Base-by-base conservation (phyloP, 2,888 invertebrate genomes). In the Lithophane semibrunnea region DNA sequence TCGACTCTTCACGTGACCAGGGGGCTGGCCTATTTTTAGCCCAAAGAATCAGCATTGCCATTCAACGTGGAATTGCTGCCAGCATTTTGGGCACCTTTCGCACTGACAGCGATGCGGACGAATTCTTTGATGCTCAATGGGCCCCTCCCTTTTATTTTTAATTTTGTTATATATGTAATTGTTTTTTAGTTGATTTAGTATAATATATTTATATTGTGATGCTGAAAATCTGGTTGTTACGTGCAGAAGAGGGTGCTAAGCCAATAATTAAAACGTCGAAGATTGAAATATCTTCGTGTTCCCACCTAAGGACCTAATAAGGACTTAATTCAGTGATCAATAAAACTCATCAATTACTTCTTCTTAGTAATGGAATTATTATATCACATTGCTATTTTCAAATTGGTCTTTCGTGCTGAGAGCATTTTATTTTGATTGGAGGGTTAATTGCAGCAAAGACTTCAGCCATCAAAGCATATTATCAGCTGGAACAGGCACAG, bases 371-470 rank as follows among this genome's bases (percentile, higher is more conserved):
- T 18, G 16, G 4, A 0, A 24, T 52, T 52, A 0, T 70, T 49
- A 42, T 37, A 29, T 5, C 10, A n/a, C 18, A 12, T 75, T 12
- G n/a, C 24, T 24, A 47, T 16, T 63, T 54, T 52, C 7, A 16
- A 56, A 75, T 75, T 29, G 37, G 13, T 64, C 8, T 64, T 24
- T 64, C 76, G 76, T 76, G 56, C 21, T 64, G 24, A 47, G 8
- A 37, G 47, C 49, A 56, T 47, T 63, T 54, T 44, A 37, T 16
- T 54, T 16, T 37, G 2, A 75, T 63, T 61, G 44, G 49, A 47
- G 21, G 2, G 37, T 44, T 75, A 75, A 24, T 75, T 75, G 4
- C 7, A 13, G 16, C 7, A 47, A 5, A 2, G 10, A 29, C 24
- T 5, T 68, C 8, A n/a, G 21, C 12, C 2, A 29, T n/a, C 7